Percentiles rank a stretch among this genome's conserved stretches.
Evolutionary conservation across 2,888 invertebrate species (phyloP).

Genomic region (Apeira syringaria): DNA sequence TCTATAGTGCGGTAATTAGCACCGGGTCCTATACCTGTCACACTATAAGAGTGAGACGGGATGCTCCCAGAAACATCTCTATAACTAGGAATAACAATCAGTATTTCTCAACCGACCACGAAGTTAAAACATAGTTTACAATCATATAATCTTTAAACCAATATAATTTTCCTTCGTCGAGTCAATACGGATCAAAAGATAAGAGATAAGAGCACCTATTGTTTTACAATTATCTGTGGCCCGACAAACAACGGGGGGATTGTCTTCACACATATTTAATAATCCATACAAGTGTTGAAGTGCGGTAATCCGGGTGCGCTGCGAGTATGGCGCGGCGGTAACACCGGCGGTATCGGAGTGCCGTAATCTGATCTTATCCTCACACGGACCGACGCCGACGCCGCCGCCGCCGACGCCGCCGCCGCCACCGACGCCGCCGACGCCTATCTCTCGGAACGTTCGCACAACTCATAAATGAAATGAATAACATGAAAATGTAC

Average conservation of each 20-base stretch:
- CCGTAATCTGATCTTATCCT: slow-evolving; percentile 24
- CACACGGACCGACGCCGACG: not conserved
- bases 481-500: not conserved
- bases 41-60: too few species aligned
- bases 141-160: too few species aligned
- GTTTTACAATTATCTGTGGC: not conserved
- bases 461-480: not conserved
- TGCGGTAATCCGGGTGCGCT: slow-evolving; percentile 5
- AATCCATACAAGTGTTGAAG: slow-evolving; percentile 6
- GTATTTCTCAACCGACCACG: too few species aligned
- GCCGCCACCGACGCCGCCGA: too few species aligned
- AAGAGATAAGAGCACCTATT: not conserved
- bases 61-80: too few species aligned
- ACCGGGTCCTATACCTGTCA: too few species aligned
- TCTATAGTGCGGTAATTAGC: too few species aligned
- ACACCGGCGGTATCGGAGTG: slow-evolving; percentile 11
- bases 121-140: too few species aligned
- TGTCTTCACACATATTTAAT: slow-evolving; percentile 7
- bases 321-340: slow-evolving; percentile 1
- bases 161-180: too few species aligned
- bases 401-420: too few species aligned
- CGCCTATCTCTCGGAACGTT: not conserved
- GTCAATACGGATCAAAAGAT: not conserved
- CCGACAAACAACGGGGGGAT: not conserved
- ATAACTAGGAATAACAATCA: too few species aligned